Evolutionary conservation across 1,140 invertebrate species (phyloP).

Genomic region (Bombus confusus): DNA sequence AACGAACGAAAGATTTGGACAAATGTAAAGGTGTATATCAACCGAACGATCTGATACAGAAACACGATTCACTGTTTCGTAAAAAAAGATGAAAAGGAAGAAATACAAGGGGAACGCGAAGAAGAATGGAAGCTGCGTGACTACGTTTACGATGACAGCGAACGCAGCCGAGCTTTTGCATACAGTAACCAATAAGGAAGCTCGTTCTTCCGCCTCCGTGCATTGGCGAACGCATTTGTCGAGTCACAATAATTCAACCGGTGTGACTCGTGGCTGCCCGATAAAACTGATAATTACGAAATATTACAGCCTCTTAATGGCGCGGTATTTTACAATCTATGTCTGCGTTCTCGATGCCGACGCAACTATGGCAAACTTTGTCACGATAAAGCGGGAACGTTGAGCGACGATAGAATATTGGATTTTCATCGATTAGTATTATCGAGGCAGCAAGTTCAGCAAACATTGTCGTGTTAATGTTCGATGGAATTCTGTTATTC

Average conservation of each 20-base stretch:
- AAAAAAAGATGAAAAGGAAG: neutral
- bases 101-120: neutral
- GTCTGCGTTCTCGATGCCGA: slow-evolving; percentile 4
- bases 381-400: slow-evolving; percentile 26
- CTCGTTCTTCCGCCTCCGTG: slow-evolving; percentile 42
- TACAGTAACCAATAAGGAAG: slow-evolving; percentile 55
- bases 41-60: neutral
- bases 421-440: slow-evolving; percentile 31
- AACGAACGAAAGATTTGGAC: slow-evolving; percentile 28
- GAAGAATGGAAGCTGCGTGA: slow-evolving; percentile 16
- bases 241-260: slow-evolving; percentile 51
- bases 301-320: slow-evolving; percentile 55
- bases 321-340: slow-evolving; percentile 42
- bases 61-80: slow-evolving; percentile 27
- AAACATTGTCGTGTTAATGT: neutral
- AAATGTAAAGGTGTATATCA: neutral
- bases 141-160: slow-evolving; percentile 32
- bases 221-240: slow-evolving; percentile 28
- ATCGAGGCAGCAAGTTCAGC: neutral
- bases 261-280: slow-evolving; percentile 24
- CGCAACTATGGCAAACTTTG: neutral
- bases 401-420: neutral
- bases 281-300: slow-evolving; percentile 65
- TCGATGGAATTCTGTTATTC: too few species aligned
- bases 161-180: slow-evolving; percentile 23